Evolutionary conservation across 2,797 vertebrate genomes (phyloP).

Genomic region (Micrastur ruficollis): DNA sequence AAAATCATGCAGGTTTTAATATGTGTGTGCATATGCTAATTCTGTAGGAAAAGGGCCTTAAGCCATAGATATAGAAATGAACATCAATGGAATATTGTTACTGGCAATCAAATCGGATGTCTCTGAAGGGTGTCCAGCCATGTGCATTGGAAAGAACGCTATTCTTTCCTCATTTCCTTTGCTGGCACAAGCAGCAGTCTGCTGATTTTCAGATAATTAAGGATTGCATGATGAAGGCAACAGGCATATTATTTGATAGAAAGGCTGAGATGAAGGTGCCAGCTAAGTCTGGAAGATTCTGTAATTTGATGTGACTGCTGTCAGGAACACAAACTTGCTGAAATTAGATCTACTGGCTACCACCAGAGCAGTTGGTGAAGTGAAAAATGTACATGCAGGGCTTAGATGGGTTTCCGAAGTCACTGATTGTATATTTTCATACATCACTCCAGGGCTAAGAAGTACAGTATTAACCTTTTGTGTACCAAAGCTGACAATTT

Average conservation of each 20-base stretch:
- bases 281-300: conserved; percentile 55
- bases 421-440: conserved; percentile 40
- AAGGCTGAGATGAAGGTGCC: conserved; percentile 67
- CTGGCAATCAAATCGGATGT: conserved; percentile 48
- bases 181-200: conserved; percentile 47
- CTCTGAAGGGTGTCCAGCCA: conserved; percentile 51
- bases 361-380: conserved; percentile 20
- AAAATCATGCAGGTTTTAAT: neutral
- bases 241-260: conserved; percentile 65
- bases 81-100: conserved; percentile 32
- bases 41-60: conserved; percentile 4
- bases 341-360: conserved; percentile 59
- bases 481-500: conserved; percentile 8
- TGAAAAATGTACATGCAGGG: conserved; percentile 54
- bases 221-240: conserved; percentile 64
- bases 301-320: conserved; percentile 70
- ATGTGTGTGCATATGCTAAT: neutral
- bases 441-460: neutral
- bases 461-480: conserved; percentile 43
- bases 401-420: conserved; percentile 54
- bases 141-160: conserved; percentile 22
- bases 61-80: conserved; percentile 27
- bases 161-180: conserved; percentile 59
- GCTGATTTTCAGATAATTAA: conserved; percentile 71
- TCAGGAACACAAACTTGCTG: conserved; percentile 42